phyloP scores from a whole-genome alignment of 2,113 vertebrate genomes.

The Leucoraja erinaceus region DNA sequence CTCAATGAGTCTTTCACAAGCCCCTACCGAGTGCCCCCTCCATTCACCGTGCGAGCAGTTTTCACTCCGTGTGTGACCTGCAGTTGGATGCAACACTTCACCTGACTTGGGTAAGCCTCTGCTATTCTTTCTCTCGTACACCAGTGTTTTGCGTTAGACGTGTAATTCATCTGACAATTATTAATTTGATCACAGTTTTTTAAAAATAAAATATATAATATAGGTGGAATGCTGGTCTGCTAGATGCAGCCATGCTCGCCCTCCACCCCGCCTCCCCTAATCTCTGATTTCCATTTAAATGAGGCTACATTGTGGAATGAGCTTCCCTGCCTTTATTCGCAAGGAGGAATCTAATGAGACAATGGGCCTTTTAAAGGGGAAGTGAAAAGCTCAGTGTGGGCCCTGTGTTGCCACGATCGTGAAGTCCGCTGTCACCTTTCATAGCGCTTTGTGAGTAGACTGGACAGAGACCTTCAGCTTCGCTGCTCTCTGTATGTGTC shows the following conservation, averaged over 20 bases:
- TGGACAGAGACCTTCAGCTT: slow-evolving; percentile 9
- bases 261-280: slow-evolving; percentile 37
- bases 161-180: slow-evolving; percentile 11
- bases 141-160: not conserved
- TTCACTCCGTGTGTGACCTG: not conserved
- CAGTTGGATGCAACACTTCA: slow-evolving; percentile 10
- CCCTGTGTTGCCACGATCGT: slow-evolving; percentile 50
- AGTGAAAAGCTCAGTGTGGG: slow-evolving; percentile 59
- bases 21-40: not conserved
- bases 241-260: slow-evolving; percentile 46
- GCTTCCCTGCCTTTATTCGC: slow-evolving; percentile 65
- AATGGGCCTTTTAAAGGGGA: slow-evolving; percentile 54
- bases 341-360: slow-evolving; percentile 55
- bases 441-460: not conserved
- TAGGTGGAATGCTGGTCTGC: slow-evolving; percentile 39
- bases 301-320: slow-evolving; percentile 68
- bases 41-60: not conserved
- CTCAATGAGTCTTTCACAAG: slow-evolving; percentile 22
- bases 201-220: not conserved
- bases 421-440: slow-evolving; percentile 57
- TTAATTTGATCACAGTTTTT: not conserved
- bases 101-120: slow-evolving; percentile 3
- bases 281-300: slow-evolving; percentile 81
- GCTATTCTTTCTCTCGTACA: not conserved
- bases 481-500: not conserved